Percentiles rank a stretch among this genome's conserved stretches.
These are phyloP conservation scores for Latrodectus hesperus DNA, from an alignment of 2,888 invertebrate species.

Conservation along the genomic window DNA sequence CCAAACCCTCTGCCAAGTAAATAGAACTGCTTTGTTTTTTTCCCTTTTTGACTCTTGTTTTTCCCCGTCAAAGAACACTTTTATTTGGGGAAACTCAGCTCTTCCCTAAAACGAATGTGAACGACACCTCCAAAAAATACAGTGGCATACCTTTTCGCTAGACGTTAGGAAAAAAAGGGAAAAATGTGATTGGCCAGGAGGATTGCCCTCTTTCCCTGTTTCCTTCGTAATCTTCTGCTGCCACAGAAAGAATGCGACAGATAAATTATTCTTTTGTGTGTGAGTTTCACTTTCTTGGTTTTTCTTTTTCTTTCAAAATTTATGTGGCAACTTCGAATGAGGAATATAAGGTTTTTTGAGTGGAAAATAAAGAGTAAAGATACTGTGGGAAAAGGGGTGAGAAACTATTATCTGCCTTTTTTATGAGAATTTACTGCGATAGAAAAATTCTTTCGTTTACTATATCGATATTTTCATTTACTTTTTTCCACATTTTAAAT, in stretches of 20 bases:
- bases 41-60: constrained; percentile 13
- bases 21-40: constrained; percentile 41
- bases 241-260: constrained; percentile 44
- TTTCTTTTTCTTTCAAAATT: constrained; percentile 16
- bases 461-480: too few species aligned
- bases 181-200: constrained; percentile 55
- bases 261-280: constrained; percentile 48
- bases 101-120: constrained; percentile 47
- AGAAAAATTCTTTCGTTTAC: background rate
- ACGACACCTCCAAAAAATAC: constrained; percentile 36
- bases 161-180: constrained; percentile 13
- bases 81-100: constrained; percentile 48
- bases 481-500: background rate
- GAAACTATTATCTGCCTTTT: background rate
- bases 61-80: constrained; percentile 23
- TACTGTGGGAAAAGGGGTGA: background rate
- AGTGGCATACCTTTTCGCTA: constrained; percentile 51
- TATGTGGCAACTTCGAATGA: constrained; percentile 4
- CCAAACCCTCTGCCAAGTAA: constrained; percentile 53
- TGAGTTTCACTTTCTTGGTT: background rate
- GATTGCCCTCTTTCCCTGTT: constrained; percentile 30
- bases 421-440: background rate
- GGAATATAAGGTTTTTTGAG: constrained; percentile 22
- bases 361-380: constrained; percentile 8
- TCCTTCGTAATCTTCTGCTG: constrained; percentile 33